A percentile compares a stretch with the other conserved stretches of the same genome.
Conservation (phyloP, 2,113 vertebrate species). For the Rhizomys pruinosus region DNA sequence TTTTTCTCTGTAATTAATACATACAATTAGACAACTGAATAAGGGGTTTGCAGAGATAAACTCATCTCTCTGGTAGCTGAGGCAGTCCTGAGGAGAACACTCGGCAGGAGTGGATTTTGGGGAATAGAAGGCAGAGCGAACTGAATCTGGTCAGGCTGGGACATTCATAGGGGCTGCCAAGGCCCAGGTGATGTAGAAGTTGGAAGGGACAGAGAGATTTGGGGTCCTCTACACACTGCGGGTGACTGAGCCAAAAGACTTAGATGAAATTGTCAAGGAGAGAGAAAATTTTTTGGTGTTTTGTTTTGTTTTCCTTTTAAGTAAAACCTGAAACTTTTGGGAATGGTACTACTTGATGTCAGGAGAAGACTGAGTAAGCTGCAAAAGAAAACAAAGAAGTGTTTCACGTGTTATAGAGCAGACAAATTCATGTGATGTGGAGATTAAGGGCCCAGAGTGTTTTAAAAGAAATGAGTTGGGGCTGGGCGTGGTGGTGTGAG, state of each 20-base stretch:
- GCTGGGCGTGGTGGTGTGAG: too few species aligned
- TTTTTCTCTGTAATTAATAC: not conserved
- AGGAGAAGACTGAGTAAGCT: not conserved
- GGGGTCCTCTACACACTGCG: not conserved
- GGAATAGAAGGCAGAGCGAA: not conserved
- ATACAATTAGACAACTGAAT: not conserved
- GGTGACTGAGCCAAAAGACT: not conserved
- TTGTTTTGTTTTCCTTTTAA: not conserved
- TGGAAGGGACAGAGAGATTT: not conserved
- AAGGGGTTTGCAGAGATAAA: not conserved
- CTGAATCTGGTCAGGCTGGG: not conserved
- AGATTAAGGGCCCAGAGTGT: not conserved
- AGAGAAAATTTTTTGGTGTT: not conserved
- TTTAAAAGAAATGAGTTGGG: not conserved
- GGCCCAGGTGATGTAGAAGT: not conserved
- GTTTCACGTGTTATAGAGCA: not conserved
- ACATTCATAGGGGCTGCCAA: not conserved
- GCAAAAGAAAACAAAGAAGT: not conserved
- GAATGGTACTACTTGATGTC: conserved; percentile 1
- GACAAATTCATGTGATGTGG: not conserved
- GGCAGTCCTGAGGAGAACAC: not conserved
- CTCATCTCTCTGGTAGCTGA: not conserved
- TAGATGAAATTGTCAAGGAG: not conserved
- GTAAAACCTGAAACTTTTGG: not conserved
- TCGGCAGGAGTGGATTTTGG: not conserved